phyloP scores from a whole-genome alignment of 1,140 invertebrate genomes.

The Papilio dardanus region DNA sequence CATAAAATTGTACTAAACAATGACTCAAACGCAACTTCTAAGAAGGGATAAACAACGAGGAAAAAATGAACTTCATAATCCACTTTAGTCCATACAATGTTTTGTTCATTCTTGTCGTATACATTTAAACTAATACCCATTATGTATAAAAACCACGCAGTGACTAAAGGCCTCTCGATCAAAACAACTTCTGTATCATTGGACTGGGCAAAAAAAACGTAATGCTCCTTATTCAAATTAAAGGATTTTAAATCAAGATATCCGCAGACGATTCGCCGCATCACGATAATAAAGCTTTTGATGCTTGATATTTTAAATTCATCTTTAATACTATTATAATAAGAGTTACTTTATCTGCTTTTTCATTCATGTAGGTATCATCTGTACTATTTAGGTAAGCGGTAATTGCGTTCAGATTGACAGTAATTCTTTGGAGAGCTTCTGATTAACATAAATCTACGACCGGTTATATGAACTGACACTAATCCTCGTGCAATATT shows the following conservation, averaged over 20 bases:
- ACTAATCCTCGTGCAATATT: constrained; percentile 30
- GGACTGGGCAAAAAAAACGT: constrained; percentile 17
- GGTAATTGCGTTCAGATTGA: constrained; percentile 35
- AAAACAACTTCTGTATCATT: constrained; percentile 37
- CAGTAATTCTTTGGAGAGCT: constrained; percentile 31
- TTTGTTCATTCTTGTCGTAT: constrained; percentile 16
- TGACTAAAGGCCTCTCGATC: constrained; percentile 28
- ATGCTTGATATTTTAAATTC: background rate
- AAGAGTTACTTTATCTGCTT: background rate
- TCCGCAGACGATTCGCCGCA: constrained; percentile 31
- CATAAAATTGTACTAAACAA: background rate
- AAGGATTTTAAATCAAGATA: constrained; percentile 37
- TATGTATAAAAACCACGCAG: constrained; percentile 1
- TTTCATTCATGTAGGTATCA: background rate
- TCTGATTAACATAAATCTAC: constrained; percentile 34
- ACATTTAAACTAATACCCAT: constrained; percentile 23
- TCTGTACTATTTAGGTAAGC: constrained; percentile 33
- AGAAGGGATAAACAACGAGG: constrained; percentile 2
- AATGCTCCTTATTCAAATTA: constrained; percentile 37
- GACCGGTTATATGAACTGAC: constrained; percentile 35
- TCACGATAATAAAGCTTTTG: constrained; percentile 5
- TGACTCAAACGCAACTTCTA: constrained; percentile 28
- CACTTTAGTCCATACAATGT: constrained; percentile 2
- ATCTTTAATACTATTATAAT: background rate
- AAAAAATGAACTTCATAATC: constrained; percentile 25